Percentiles rank a stretch among this genome's conserved stretches.
Conservation (phyloP, 2,888 invertebrate genomes). For the Trachelus troglodyta region DNA sequence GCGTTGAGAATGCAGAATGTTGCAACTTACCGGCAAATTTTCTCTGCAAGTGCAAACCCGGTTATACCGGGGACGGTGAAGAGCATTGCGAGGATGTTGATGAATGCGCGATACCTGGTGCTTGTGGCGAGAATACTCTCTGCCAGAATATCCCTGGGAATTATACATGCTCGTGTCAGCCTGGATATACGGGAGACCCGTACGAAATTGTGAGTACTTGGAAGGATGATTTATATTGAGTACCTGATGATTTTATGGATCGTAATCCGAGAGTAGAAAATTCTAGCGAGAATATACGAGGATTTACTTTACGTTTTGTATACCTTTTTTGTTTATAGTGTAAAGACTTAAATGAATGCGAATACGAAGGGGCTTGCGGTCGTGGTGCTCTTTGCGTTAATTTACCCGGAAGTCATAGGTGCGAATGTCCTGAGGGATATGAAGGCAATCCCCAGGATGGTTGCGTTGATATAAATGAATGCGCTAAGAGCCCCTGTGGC, state of each 20-base stretch:
- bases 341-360: constrained; percentile 87
- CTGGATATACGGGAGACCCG: constrained; percentile 88
- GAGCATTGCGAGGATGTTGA: constrained; percentile 88
- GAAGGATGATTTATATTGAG: background rate
- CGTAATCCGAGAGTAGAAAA: background rate
- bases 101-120: constrained; percentile 84
- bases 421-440: constrained; percentile 85
- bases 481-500: constrained; percentile 81
- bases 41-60: constrained; percentile 92
- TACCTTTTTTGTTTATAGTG: constrained; percentile 69
- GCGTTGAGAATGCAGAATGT: constrained; percentile 92
- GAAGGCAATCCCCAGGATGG: constrained; percentile 83
- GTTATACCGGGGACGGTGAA: constrained; percentile 92
- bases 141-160: constrained; percentile 89
- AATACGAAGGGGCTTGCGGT: constrained; percentile 78
- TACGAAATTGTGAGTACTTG: constrained; percentile 71
- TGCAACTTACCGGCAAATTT: constrained; percentile 95
- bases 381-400: constrained; percentile 84
- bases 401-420: constrained; percentile 82
- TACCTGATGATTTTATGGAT: background rate
- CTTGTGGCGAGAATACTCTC: constrained; percentile 84
- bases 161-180: constrained; percentile 86
- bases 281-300: background rate
- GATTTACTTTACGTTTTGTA: background rate
- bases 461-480: constrained; percentile 82